Evolutionary conservation across 2,113 vertebrate genomes (phyloP).

Genomic region (Corydoras maculifer): DNA sequence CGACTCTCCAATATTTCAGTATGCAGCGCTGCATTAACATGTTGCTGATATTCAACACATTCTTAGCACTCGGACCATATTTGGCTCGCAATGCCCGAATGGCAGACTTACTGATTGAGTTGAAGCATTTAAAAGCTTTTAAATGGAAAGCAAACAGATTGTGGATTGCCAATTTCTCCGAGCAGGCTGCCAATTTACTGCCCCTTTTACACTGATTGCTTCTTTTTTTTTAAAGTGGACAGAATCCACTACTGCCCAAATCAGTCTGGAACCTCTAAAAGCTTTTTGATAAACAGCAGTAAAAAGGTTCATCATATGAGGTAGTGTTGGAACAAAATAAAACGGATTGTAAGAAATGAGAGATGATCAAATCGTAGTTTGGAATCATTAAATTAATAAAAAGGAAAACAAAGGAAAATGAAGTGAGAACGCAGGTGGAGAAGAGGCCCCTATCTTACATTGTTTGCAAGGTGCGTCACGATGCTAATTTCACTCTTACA

Average conservation of each 20-base stretch:
- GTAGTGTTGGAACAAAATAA: neutral
- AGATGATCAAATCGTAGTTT: too few relatives aligned
- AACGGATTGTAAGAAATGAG: too few relatives aligned
- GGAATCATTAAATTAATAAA: too few relatives aligned
- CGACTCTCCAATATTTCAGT: neutral
- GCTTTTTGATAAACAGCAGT: conserved; percentile 35
- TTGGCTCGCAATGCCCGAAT: conserved; percentile 31
- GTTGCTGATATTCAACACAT: conserved; percentile 34
- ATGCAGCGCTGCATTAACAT: conserved; percentile 17
- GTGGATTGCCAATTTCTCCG: conserved; percentile 29
- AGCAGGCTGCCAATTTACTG: conserved; percentile 33
- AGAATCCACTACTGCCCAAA: conserved; percentile 22
- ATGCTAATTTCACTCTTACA: too few relatives aligned
- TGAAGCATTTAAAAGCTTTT: conserved; percentile 37
- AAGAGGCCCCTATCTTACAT: too few relatives aligned
- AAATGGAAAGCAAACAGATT: conserved; percentile 38
- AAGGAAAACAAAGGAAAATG: too few relatives aligned
- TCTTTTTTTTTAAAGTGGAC: conserved; percentile 27
- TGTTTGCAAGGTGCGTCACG: too few relatives aligned
- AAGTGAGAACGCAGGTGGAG: too few relatives aligned
- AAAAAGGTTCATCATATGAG: neutral
- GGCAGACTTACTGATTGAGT: conserved; percentile 22
- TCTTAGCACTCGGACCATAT: conserved; percentile 33
- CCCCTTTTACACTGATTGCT: conserved; percentile 37
- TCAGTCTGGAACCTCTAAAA: conserved; percentile 36